Base-by-base conservation (phyloP, 92 coral and sea anemone genomes). In the Heliopora coerulea region DNA sequence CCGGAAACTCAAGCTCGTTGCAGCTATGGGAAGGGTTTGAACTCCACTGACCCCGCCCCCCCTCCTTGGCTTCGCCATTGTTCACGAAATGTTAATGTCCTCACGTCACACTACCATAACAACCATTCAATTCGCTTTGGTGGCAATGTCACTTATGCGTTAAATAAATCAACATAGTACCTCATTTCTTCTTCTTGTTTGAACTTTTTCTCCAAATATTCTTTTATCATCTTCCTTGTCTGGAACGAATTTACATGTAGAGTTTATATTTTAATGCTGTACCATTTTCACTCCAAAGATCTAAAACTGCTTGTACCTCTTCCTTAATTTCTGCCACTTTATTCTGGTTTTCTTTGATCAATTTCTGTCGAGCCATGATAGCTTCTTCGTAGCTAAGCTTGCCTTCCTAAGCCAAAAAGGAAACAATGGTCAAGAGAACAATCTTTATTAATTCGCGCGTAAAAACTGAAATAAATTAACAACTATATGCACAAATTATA, bases 211-310 rank as follows among this genome's bases (percentile, higher is more conserved):
- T 85, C 91, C 72, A 93, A 62, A 68, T 87, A 91, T 24, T 84
- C 85, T 34, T 90, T 88, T 89, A 93, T 93, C 98, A 93, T 93
- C 39, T 93, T 91, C 70, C 78, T 88, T 27, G 98, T 93, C 98
- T 93, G 52, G 17, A 72, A 57, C 15, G 23, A 59, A 14, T 34
- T 59, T 59, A 4, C 14, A 1, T 1, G 1, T 10, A 0, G 19
- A 32, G 17, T 58, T 10, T 58, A 9, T 26, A 26, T 15, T 2
- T 8, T 3, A 0, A 10, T 12, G 63, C 2, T 25, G 2, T 25
- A 58, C 19, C 9, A 8, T 25, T 17, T 25, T 59, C 39, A n/a
- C n/a, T n/a, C n/a, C n/a, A 59, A 42, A 65, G 23, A 23, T n/a
- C 39, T 10, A 17, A 18, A 20, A 19, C 11, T 28, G 30, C 12